Base-by-base conservation (phyloP, 2,797 vertebrate species). In the Halcyon smyrnensis region DNA sequence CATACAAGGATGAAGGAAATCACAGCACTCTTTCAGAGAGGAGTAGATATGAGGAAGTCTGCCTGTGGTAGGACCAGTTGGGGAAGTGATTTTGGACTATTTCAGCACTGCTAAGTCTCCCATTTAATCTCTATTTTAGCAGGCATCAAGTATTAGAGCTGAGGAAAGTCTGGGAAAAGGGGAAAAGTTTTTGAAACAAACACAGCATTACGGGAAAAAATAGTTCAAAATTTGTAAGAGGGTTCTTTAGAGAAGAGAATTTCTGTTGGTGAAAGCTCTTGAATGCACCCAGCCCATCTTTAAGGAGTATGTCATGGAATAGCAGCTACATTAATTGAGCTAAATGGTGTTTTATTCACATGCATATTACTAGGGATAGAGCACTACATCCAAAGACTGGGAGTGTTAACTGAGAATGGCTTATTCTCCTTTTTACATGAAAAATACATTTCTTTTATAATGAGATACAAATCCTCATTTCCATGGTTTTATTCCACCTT, bases 381-480 rank as follows among this genome's bases (percentile, higher is more conserved):
- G 27, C 77, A 23, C 34, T 89, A 30, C 50, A 73, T 39, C n/a
- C 37, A 65, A 78, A 82, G 77, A 45, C 41, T 73, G 11, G 39
- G 87, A 53, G 41, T 71, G 56, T 91, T 93, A 73, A 43, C 69
- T 70, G 30, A 43, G 41, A 92, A 64, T 45, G 80, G 60, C 85
- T 89, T 89, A 73, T 84, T 91, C 45, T 91, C 32, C 45, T 48
- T 76, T 69, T 79, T 80, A 85, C 10, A 70, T 69, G 79, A 68
- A 74, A 84, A 95, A 84, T 46, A 27, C 1, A 14, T 89, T 83
- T 79, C 20, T 78, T 84, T 89, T 90, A 19, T 84, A 62, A 45
- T 54, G 71, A 89, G 65, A 34, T 57, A 90, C 56, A 96, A 94
- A 93, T 93, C 86, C 74, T 57, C 34, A 79, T 95, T 91, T 92